Percentiles rank a stretch among this genome's conserved stretches.
Evolutionary conservation across 2,113 vertebrate genomes (phyloP).

Genomic region (Mus musculus): DNA sequence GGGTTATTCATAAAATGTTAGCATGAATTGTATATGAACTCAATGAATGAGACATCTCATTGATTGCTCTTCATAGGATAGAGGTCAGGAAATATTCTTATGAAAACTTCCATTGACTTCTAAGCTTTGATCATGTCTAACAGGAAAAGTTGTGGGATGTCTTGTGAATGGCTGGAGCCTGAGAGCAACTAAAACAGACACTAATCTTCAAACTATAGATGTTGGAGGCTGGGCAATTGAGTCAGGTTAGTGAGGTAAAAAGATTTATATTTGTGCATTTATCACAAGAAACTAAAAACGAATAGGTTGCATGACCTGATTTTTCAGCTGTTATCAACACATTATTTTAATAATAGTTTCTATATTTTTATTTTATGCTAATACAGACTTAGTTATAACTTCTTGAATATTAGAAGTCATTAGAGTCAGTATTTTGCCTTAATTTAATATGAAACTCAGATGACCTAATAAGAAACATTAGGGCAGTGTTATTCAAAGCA

Average conservation of each 20-base stretch:
- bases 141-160: slow-evolving; percentile 60
- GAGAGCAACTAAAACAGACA: slow-evolving; percentile 44
- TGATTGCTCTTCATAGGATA: slow-evolving; percentile 4
- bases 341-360: background rate
- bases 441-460: slow-evolving; percentile 2
- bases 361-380: background rate
- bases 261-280: background rate
- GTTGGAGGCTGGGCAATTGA: background rate
- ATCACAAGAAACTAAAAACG: background rate
- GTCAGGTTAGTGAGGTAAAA: background rate
- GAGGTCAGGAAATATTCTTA: background rate
- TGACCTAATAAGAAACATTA: background rate
- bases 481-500: background rate
- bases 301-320: background rate
- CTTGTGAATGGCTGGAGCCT: slow-evolving; percentile 66
- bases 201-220: slow-evolving; percentile 13
- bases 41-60: slow-evolving; percentile 18
- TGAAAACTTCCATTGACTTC: slow-evolving; percentile 56
- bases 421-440: background rate
- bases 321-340: background rate
- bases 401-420: background rate
- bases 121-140: slow-evolving; percentile 55
- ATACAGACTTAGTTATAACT: background rate
- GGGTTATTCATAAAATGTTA: background rate
- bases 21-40: background rate